Evolutionary conservation across 2,888 invertebrate species (phyloP), one percentile per base, ranked within the genome.

Genomic region (Apamea sordens): DNA sequence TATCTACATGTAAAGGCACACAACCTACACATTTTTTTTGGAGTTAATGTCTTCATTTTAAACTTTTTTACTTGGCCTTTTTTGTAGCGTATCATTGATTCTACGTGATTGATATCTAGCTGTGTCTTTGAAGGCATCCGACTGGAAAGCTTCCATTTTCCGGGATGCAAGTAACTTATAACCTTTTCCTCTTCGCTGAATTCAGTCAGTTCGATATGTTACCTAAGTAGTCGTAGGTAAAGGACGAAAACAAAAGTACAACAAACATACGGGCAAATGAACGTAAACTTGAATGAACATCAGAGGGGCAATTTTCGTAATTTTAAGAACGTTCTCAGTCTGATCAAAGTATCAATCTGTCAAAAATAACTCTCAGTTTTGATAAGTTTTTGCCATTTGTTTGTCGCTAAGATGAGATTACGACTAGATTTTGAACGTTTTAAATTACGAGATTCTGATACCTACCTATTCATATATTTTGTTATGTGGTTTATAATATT

Each of bases 41-140:
- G 0, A 4, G 4, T 44, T 73, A 64, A 73, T 68, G 68, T 44
- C 68, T 84, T 79, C 0, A 79, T 79, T 76, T 64, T 41, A 44
- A 47, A n/a, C 0, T 44, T 28, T 76, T 11, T 36, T 18, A 21
- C 32, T 72, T 59, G 8, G 10, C 6, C 13, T n/a, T 71, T 36
- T 61, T 28, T 53, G 21, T 75, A 11, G 32, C 10, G 50, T 44
- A 50, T 8, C 28, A 32, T 76, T 50, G 50, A 59, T 67, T 61
- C 10, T 36, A 10, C n/a, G 5, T 24, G 18, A 56, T 56, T 21
- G 13, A 36, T 63, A 50, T 3, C 0, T 63, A 41, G 24, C 24
- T 36, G 28, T 32, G 36, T 36, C 7, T 36, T n/a, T 7, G 21
- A 2, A 65, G 10, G 0, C 15, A 65, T 64, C 8, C 15, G 11